A percentile compares a stretch with the other conserved stretches of the same genome.
phyloP scores from a whole-genome alignment of 2,113 vertebrate genomes.

The Eubucco bourcierii region DNA sequence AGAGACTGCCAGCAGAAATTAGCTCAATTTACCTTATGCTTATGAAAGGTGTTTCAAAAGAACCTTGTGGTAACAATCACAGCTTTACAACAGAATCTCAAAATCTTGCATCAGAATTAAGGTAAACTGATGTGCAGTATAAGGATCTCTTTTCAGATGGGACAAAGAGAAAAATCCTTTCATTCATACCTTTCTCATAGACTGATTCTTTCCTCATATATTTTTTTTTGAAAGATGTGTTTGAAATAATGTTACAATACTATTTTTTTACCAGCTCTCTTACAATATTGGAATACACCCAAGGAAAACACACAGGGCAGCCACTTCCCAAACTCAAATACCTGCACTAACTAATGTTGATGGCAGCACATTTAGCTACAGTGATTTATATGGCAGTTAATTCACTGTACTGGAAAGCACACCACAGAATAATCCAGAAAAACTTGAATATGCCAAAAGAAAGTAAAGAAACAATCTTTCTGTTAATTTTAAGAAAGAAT shows the following conservation, averaged over 20 bases:
- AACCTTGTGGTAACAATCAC: not conserved
- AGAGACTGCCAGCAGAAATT: not conserved
- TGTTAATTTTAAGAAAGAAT: not conserved
- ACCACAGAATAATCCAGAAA: slow-evolving; percentile 32
- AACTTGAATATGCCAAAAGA: not conserved
- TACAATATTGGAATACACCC: not conserved
- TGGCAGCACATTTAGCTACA: slow-evolving; percentile 16
- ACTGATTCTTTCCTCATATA: not conserved
- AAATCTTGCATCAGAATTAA: not conserved
- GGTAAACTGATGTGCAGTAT: not conserved
- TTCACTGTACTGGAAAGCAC: slow-evolving; percentile 35
- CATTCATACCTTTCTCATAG: not conserved
- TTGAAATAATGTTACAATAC: not conserved
- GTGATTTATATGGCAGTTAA: slow-evolving; percentile 26
- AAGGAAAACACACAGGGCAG: slow-evolving; percentile 12
- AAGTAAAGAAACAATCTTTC: not conserved
- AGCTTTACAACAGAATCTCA: not conserved
- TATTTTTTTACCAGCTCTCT: slow-evolving; percentile 31
- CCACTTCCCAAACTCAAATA: slow-evolving; percentile 4
- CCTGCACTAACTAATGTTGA: slow-evolving; percentile 15
- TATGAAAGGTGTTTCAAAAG: not conserved
- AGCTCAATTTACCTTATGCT: not conserved
- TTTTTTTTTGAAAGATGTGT: not conserved
- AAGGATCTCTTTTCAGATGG: not conserved
- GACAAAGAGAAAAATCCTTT: not conserved